A percentile compares a stretch with the other conserved stretches of the same genome.
Conservation (phyloP, 2,888 invertebrate genomes). For the Pomacea canaliculata region DNA sequence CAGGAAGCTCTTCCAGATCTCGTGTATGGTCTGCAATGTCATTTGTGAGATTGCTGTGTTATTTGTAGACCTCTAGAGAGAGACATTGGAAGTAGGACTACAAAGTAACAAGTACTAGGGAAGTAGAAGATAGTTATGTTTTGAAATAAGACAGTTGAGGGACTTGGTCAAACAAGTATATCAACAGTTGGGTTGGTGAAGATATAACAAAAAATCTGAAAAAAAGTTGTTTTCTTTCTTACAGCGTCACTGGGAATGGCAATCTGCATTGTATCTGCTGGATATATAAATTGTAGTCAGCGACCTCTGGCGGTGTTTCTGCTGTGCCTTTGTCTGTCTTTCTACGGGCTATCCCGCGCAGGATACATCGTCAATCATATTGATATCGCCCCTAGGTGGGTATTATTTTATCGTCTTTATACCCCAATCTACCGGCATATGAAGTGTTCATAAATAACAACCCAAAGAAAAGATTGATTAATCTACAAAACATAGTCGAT, state of each 20-base stretch:
- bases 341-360: conserved; percentile 46
- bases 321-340: conserved; percentile 52
- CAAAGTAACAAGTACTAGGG: no score
- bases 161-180: not conserved
- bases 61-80: no score
- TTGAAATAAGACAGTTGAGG: not conserved
- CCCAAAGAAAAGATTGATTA: no score
- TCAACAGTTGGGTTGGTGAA: not conserved
- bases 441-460: no score
- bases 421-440: no score
- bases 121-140: no score
- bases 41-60: no score
- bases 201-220: not conserved
- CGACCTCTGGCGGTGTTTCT: conserved; percentile 50
- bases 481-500: no score
- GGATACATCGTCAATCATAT: conserved; percentile 62
- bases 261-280: conserved; percentile 44
- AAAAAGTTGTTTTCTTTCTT: not conserved
- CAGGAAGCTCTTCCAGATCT: not conserved
- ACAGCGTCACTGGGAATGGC: conserved; percentile 55
- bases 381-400: conserved; percentile 59
- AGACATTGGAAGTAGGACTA: no score
- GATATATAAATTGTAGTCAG: conserved; percentile 51
- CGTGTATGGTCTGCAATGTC: not conserved
- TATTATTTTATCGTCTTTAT: not conserved